Evolutionary conservation across 2,797 vertebrate genomes (phyloP).

Genomic region (Syncerus caffer): DNA sequence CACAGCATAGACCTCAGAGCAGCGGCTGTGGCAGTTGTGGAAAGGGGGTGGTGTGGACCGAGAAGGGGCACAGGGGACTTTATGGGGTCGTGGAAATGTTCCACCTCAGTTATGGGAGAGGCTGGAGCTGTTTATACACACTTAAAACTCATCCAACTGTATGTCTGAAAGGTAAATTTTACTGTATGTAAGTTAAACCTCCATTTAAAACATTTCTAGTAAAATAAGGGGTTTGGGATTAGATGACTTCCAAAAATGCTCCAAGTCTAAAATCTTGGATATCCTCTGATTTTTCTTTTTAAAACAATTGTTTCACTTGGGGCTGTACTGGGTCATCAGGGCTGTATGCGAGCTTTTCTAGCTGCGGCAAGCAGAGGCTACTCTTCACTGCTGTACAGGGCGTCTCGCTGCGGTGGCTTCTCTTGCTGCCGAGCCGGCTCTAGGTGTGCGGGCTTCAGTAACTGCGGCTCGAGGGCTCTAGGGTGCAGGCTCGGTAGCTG

Average conservation of each 20-base stretch:
- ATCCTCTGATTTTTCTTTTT: not conserved
- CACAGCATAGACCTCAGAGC: accelerated
- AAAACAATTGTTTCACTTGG: not conserved
- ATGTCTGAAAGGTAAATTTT: not conserved
- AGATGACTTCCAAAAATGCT: not conserved
- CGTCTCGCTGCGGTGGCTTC: not conserved
- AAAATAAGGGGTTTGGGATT: not conserved
- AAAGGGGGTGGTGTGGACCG: not conserved
- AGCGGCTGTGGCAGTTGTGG: accelerated
- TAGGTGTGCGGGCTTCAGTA: not conserved
- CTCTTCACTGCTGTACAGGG: accelerated
- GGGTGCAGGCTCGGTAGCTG: not conserved
- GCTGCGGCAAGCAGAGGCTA: not conserved
- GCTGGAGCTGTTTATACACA: not conserved
- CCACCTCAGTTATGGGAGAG: accelerated
- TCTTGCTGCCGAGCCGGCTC: not conserved
- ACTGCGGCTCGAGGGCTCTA: not conserved
- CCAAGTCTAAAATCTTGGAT: not conserved
- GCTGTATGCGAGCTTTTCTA: not conserved
- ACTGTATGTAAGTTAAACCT: not conserved
- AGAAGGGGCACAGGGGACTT: not conserved
- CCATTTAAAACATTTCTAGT: not conserved
- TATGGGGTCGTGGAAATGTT: accelerated
- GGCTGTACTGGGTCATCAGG: not conserved
- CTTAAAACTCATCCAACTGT: not conserved